Percentiles rank a stretch among this genome's conserved stretches.
These are phyloP conservation scores for Chrysogorgia sp. DNA, from an alignment of 92 coral and sea anemone genomes.

Conservation along the genomic window DNA sequence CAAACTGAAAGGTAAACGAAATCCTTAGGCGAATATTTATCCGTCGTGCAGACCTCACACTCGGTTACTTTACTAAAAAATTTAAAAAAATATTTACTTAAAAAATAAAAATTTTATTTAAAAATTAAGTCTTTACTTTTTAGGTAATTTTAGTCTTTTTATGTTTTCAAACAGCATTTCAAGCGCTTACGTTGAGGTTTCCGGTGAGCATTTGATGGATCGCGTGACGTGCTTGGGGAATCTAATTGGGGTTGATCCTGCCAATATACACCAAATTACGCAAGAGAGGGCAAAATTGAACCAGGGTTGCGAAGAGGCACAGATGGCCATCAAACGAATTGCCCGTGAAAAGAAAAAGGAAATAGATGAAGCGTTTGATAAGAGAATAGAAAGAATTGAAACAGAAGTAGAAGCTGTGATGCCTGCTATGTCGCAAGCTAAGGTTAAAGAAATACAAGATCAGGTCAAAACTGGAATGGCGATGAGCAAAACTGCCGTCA, in stretches of 20 bases:
- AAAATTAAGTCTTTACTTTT: too few species aligned
- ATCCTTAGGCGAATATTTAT: too few species aligned
- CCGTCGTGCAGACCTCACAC: too few species aligned
- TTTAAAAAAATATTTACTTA: too few species aligned
- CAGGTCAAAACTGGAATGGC: constrained; percentile 16
- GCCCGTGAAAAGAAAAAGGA: constrained; percentile 45
- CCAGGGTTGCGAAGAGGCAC: constrained; percentile 46
- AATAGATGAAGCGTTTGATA: constrained; percentile 51
- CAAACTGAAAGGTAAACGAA: too few species aligned
- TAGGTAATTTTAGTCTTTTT: too few species aligned
- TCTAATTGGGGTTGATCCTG: constrained; percentile 57
- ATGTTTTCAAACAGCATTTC: constrained; percentile 44
- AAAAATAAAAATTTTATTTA: too few species aligned
- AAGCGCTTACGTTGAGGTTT: constrained; percentile 47
- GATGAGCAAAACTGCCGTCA: constrained; percentile 21
- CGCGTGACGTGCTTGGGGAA: constrained; percentile 63
- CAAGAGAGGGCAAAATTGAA: constrained; percentile 28
- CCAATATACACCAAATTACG: constrained; percentile 29
- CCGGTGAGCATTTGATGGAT: constrained; percentile 56
- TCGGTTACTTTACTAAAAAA: too few species aligned
- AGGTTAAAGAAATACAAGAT: constrained; percentile 44
- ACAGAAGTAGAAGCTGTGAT: constrained; percentile 46
- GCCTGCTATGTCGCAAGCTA: constrained; percentile 40
- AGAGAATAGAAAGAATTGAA: constrained; percentile 57
- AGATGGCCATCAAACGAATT: constrained; percentile 36